phyloP scores from a whole-genome alignment of 2,113 vertebrate species.

The Leiothrix lutea region DNA sequence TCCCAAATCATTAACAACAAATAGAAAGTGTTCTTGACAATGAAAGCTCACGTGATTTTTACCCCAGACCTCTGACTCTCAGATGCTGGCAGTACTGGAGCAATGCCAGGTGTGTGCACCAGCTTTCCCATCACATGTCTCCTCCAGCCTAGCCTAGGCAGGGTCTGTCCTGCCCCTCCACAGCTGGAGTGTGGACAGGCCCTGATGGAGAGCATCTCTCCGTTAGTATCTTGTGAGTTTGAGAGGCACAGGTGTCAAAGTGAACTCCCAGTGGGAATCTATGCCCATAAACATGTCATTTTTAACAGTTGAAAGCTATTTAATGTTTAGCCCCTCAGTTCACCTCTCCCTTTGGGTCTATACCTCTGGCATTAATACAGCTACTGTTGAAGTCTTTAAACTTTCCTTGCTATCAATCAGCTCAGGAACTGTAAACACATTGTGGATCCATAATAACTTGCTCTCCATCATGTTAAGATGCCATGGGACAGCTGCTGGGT shows the following conservation, averaged over 20 bases:
- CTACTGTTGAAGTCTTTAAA: neutral
- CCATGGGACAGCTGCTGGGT: neutral
- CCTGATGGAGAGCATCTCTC: neutral
- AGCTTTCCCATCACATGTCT: fast-evolving
- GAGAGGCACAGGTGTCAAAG: neutral
- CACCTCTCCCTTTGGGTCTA: neutral
- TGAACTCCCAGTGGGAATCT: neutral
- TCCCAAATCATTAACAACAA: neutral
- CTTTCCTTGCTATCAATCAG: neutral
- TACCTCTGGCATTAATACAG: neutral
- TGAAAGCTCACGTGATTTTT: neutral
- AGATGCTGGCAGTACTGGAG: neutral
- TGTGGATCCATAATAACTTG: fast-evolving
- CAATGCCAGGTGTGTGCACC: neutral
- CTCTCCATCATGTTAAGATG: neutral
- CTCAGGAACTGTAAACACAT: neutral
- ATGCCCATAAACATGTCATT: neutral
- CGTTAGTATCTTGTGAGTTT: neutral
- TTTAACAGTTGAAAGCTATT: neutral
- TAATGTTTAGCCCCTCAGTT: neutral
- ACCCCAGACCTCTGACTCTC: neutral
- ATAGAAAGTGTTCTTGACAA: neutral
- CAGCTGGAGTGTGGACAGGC: neutral
- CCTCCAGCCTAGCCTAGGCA: neutral
- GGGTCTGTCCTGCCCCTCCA: neutral